Evolutionary conservation across 2,888 invertebrate species (phyloP).

Genomic region (Aricia artaxerxes): DNA sequence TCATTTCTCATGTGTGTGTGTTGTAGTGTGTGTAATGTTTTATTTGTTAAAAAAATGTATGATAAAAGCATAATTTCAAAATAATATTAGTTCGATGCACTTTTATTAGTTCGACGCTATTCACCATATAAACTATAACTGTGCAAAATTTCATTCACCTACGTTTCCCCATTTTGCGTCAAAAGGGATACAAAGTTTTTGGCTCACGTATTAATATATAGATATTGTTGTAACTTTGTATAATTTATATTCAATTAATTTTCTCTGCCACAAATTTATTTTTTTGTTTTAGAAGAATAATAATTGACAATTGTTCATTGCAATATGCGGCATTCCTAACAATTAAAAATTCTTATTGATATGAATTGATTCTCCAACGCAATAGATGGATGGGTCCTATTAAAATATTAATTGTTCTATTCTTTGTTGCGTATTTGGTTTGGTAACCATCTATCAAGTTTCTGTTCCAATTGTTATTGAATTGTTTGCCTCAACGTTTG

Average conservation of each 20-base stretch:
- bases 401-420: constrained; percentile 37
- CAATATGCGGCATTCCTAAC: not conserved
- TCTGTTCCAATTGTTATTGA: not conserved
- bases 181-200: too few relatives aligned
- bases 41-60: too few relatives aligned
- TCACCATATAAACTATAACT: too few relatives aligned
- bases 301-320: not conserved
- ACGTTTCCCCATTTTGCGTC: too few relatives aligned
- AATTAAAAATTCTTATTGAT: not conserved
- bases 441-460: constrained; percentile 29
- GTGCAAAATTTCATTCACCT: too few relatives aligned
- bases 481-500: not conserved
- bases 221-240: too few relatives aligned
- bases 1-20: too few relatives aligned
- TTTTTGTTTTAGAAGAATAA: not conserved
- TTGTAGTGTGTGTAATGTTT: too few relatives aligned
- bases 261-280: not conserved
- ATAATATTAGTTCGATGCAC: too few relatives aligned
- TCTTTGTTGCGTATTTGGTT: constrained; percentile 39
- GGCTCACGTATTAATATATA: too few relatives aligned
- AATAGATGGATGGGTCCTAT: not conserved
- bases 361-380: constrained; percentile 16
- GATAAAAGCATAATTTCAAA: too few relatives aligned
- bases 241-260: not conserved
- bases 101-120: too few relatives aligned